Percentiles rank a stretch among this genome's conserved stretches.
Evolutionary conservation across 2,888 invertebrate genomes (phyloP).

Genomic region (Cinara cedri): DNA sequence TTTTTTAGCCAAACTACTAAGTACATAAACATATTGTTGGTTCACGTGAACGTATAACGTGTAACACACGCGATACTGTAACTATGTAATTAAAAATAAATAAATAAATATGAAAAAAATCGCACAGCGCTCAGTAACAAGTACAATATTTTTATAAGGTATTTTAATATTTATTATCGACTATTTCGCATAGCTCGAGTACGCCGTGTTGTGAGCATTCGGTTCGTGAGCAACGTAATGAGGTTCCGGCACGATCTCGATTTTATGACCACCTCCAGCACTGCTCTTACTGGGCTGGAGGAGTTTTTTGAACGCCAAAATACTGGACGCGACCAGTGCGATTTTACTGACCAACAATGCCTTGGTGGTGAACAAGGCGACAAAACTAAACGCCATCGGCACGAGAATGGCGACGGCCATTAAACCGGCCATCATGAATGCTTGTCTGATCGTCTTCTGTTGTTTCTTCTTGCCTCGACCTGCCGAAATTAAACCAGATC

Average conservation of each 20-base stretch:
- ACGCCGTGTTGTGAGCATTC: slow-evolving; percentile 25
- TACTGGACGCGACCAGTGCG: slow-evolving; percentile 45
- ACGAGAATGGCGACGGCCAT: slow-evolving; percentile 39
- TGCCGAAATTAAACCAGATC: no score
- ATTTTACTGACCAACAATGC: slow-evolving; percentile 54
- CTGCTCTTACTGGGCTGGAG: slow-evolving; percentile 45
- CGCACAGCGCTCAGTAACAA: no score
- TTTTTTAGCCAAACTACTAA: no score
- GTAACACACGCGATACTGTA: no score
- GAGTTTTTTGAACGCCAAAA: slow-evolving; percentile 55
- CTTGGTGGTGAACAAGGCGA: slow-evolving; percentile 45
- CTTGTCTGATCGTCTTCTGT: slow-evolving; percentile 37
- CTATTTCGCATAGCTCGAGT: slow-evolving; percentile 10
- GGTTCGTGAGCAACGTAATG: slow-evolving; percentile 35
- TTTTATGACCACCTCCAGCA: slow-evolving; percentile 15
- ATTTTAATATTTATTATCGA: no score
- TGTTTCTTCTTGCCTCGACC: slow-evolving; percentile 51
- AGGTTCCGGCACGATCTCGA: slow-evolving; percentile 54
- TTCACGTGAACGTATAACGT: no score
- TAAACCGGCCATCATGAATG: slow-evolving; percentile 49
- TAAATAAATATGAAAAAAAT: no score
- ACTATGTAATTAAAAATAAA: no score
- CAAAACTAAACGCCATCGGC: slow-evolving; percentile 25
- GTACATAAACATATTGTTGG: no score
- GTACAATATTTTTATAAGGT: no score